Evolutionary conservation across 35 echinoderm and acorn worm species (phyloP), one percentile per base, ranked within the genome.

Genomic region (Patiria miniata): DNA sequence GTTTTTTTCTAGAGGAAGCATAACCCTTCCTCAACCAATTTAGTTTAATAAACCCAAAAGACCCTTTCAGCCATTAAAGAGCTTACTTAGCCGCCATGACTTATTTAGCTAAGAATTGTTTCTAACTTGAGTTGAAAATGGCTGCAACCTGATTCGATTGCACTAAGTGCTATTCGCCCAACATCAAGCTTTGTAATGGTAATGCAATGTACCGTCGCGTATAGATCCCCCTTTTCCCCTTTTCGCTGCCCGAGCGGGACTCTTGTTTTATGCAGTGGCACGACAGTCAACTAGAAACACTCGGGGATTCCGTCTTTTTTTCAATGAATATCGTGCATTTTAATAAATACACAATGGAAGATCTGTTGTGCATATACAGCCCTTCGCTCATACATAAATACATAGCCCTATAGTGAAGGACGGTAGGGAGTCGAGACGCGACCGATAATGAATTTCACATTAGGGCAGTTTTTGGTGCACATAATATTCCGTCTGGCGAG

Each of bases 301-400:
- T 73, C 29, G 26, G 65, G 65, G 65, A 73, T 73, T 61, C 28
- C 28, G 8, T 73, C 34, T 60, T 60, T 58, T 73, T 73, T 73
- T 73, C 65, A 73, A 73, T 73, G 65, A 73, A 73, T 73, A 73
- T 30, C 65, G 65, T 73, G 65, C 65, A 73, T 73, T 73, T 73
- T 73, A 73, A 73, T 73, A 73, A 73, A 73, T 73, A 73, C 65
- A 73, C 65, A 73, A 73, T 73, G 65, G 65, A 73, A 73, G 29
- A 73, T 73, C 65, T 32, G 65, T 30, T 73, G 65, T 73, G 65
- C 65, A 73, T 32, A 73, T 47, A n/a, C 57, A n/a, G 28, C 10
- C 21, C 65, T 73, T 1, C 29, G 65, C 65, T 73, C 65, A 73
- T 73, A 73, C 65, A 73, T 73, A 73, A 73, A 73, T 32, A 73